Evolutionary conservation across 2,797 vertebrate species (phyloP).

Genomic region (Atherinosoma microstoma): DNA sequence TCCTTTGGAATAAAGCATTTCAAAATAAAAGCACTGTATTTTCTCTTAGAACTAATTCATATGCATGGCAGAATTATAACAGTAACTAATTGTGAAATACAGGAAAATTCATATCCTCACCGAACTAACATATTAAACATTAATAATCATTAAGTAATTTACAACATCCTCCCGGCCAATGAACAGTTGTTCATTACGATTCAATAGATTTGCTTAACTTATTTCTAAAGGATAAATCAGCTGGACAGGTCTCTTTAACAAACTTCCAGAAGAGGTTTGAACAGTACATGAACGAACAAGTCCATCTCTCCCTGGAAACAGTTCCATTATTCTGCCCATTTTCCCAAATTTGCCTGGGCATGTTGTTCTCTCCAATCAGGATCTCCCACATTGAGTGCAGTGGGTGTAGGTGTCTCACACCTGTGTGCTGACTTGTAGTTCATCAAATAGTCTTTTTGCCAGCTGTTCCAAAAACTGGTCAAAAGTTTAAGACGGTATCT

Average conservation of each 20-base stretch:
- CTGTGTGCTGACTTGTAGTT: conserved; percentile 29
- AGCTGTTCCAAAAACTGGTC: conserved; percentile 29
- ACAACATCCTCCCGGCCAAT: no score
- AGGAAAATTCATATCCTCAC: no score
- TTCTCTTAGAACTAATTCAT: no score
- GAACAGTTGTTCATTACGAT: no score
- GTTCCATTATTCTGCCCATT: conserved; percentile 25
- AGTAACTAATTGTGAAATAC: no score
- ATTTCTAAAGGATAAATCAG: background rate
- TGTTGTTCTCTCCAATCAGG: conserved; percentile 27
- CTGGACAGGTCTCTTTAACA: background rate
- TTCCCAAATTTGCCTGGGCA: conserved; percentile 30
- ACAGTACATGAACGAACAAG: background rate
- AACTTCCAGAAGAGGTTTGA: background rate
- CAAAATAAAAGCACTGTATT: no score
- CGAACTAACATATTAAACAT: no score
- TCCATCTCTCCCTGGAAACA: conserved; percentile 41
- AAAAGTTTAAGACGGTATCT: conserved; percentile 21
- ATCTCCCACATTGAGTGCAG: conserved; percentile 33
- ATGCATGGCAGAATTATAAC: no score
- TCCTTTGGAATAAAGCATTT: no score
- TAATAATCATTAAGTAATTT: no score
- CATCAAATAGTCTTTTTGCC: conserved; percentile 13
- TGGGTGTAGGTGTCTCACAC: conserved; percentile 8
- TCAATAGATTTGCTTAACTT: no score